Conservation (phyloP, 2,113 vertebrate genomes). For the Sorex fumeus region DNA sequence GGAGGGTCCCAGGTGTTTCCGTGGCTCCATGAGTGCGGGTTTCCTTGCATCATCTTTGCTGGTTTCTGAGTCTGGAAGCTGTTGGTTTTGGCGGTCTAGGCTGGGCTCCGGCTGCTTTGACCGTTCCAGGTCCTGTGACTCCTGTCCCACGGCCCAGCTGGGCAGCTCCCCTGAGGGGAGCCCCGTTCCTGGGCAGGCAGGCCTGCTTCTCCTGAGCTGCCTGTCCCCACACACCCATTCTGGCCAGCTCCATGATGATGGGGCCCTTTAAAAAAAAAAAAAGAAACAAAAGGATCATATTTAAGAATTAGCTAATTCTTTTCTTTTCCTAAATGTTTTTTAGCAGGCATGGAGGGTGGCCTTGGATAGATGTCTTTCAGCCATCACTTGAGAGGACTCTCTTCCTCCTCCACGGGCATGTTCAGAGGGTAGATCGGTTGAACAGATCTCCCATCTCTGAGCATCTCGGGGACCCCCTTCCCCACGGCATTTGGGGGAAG, state of each 20-base stretch:
- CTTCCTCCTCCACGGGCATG: background rate
- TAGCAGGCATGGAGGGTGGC: constrained; percentile 30
- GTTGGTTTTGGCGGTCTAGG: background rate
- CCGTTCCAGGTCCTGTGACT: background rate
- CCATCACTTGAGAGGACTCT: too few relatives aligned
- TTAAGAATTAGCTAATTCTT: background rate
- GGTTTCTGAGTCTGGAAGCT: background rate
- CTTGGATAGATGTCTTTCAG: constrained; percentile 39
- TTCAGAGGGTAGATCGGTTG: background rate
- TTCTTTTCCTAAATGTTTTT: constrained; percentile 3
- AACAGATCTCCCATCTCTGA: background rate
- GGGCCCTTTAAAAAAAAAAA: too few relatives aligned
- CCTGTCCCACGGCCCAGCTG: background rate
- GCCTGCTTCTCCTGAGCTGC: too few relatives aligned
- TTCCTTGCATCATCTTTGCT: background rate
- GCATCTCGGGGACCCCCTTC: fast-evolving
- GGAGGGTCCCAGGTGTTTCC: background rate
- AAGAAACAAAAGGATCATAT: too few relatives aligned
- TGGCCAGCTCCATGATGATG: too few relatives aligned
- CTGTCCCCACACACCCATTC: too few relatives aligned
- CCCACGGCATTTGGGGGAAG: background rate
- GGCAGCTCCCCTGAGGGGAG: background rate
- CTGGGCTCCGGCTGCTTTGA: background rate
- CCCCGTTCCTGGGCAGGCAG: too few relatives aligned
- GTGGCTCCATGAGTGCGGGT: background rate